A percentile compares a stretch with the other conserved stretches of the same genome.
Evolutionary conservation across 2,888 invertebrate species (phyloP).

Genomic region (Conistra vaccinii): DNA sequence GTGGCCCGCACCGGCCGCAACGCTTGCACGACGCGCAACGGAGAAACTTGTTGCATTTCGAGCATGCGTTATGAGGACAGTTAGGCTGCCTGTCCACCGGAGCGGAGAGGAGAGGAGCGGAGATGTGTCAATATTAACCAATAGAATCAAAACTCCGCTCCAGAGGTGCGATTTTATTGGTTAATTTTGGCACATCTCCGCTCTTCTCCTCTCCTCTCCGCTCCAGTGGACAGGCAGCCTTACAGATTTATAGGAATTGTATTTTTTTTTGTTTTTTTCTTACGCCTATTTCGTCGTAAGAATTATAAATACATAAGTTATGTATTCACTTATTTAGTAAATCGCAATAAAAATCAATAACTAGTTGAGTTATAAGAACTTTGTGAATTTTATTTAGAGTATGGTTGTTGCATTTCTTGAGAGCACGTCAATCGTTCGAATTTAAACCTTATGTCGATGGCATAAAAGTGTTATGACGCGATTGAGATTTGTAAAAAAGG

Average conservation of each 20-base stretch:
- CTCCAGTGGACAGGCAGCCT: no score
- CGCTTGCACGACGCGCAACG: not conserved
- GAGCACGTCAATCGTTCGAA: not conserved
- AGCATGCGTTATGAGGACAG: not conserved
- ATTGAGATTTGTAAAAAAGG: not conserved
- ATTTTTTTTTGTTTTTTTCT: not conserved
- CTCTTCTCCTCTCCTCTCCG: no score
- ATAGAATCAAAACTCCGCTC: no score
- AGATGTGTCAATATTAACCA: no score
- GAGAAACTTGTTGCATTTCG: no score
- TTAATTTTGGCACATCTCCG: no score
- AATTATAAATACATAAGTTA: constrained; percentile 9
- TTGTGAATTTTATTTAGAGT: constrained; percentile 15
- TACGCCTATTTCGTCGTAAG: not conserved
- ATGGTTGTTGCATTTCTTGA: not conserved
- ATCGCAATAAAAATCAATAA: constrained; percentile 26
- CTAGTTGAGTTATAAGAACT: not conserved
- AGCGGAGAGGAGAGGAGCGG: no score
- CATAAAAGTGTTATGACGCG: not conserved
- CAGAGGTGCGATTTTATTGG: no score
- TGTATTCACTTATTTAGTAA: constrained; percentile 15
- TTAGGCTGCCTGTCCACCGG: no score
- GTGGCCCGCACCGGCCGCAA: not conserved
- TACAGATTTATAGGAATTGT: no score
- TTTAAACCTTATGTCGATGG: not conserved